Evolutionary conservation across 2,113 vertebrate species (phyloP).

Genomic region (Thermophis baileyi): DNA sequence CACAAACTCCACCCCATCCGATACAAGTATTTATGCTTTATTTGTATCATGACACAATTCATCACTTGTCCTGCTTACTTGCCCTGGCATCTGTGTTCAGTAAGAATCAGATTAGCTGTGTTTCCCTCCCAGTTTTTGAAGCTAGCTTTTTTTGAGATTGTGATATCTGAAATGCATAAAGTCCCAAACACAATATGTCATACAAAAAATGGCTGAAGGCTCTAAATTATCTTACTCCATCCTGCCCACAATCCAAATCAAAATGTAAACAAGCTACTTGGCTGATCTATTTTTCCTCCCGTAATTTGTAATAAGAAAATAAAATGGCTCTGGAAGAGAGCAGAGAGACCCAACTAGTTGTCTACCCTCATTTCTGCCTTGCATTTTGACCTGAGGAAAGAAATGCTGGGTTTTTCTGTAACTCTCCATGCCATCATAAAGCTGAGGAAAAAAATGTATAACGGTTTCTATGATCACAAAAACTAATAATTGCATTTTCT

Average conservation of each 20-base stretch:
- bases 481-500: background rate
- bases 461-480: background rate
- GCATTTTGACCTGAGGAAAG: background rate
- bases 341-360: background rate
- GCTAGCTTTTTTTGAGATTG: background rate
- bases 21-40: background rate
- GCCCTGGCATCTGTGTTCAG: background rate
- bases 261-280: background rate
- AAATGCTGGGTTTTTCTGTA: background rate
- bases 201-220: background rate
- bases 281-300: background rate
- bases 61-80: background rate
- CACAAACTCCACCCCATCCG: background rate
- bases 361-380: background rate
- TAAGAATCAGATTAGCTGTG: background rate
- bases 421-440: background rate
- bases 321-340: background rate
- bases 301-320: background rate
- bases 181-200: background rate
- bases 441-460: background rate
- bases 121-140: background rate
- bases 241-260: background rate
- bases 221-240: background rate
- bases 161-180: background rate
- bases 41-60: background rate